These are phyloP conservation scores for Eilema depressum DNA, from an alignment of 2,888 invertebrate species.

Conservation along the genomic window DNA sequence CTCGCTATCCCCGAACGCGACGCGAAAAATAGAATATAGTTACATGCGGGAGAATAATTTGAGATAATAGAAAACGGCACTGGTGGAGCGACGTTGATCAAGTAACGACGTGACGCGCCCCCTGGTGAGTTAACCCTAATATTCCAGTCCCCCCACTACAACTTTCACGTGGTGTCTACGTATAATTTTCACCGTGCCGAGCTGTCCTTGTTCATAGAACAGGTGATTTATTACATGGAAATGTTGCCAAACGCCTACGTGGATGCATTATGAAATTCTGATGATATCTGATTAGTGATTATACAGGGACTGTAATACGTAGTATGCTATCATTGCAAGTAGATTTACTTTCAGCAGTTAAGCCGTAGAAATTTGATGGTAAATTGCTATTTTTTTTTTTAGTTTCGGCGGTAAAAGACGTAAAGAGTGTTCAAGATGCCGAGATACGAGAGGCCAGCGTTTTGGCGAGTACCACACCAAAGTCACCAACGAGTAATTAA, in stretches of 20 bases:
- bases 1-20: conserved; percentile 67
- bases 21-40: conserved; percentile 83
- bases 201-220: conserved; percentile 63
- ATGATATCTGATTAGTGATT: conserved; percentile 33
- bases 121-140: conserved; percentile 76
- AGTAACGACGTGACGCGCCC: conserved; percentile 71
- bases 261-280: conserved; percentile 47
- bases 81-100: conserved; percentile 68
- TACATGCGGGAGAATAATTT: conserved; percentile 79
- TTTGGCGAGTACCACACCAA: conserved; percentile 87
- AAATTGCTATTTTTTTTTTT: conserved; percentile 53
- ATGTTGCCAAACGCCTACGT: conserved; percentile 73
- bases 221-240: conserved; percentile 67
- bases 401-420: conserved; percentile 50
- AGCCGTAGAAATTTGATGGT: conserved; percentile 9
- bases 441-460: conserved; percentile 88
- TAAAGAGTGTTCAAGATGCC: conserved; percentile 73
- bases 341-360: conserved; percentile 23
- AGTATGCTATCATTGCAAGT: conserved; percentile 38
- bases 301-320: conserved; percentile 34
- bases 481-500: conserved; percentile 74
- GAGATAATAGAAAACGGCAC: conserved; percentile 77
- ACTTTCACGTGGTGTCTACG: conserved; percentile 55
- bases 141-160: conserved; percentile 53
- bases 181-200: conserved; percentile 48